A percentile compares a stretch with the other conserved stretches of the same genome.
These are phyloP conservation scores for Solenodon paradoxus DNA, from an alignment of 2,113 vertebrate genomes.

Conservation along the genomic window DNA sequence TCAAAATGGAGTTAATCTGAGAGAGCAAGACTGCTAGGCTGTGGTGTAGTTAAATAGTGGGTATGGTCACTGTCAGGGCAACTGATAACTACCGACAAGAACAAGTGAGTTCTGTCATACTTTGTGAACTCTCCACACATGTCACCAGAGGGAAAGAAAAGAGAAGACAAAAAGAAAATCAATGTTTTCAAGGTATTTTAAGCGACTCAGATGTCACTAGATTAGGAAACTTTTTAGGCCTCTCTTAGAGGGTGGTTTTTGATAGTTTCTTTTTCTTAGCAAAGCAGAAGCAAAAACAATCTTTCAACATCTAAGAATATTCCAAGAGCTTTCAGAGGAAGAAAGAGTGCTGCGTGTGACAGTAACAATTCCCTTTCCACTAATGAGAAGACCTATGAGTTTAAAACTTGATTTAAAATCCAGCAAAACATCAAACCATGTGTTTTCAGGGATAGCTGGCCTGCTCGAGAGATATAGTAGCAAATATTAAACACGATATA, in stretches of 20 bases:
- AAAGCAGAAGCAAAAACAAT: slow-evolving; percentile 42
- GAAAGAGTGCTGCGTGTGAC: neutral
- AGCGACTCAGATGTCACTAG: neutral
- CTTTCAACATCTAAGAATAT: slow-evolving; percentile 27
- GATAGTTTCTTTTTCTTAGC: slow-evolving; percentile 46
- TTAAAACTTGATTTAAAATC: slow-evolving; percentile 58
- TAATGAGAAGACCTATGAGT: neutral
- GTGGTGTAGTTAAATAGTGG: slow-evolving; percentile 57
- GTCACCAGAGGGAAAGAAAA: neutral
- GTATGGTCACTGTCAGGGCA: slow-evolving; percentile 34
- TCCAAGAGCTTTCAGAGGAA: neutral
- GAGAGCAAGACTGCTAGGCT: slow-evolving; percentile 36
- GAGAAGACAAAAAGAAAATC: slow-evolving; percentile 31
- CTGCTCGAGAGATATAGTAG: too few relatives aligned
- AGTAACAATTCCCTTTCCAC: slow-evolving; percentile 36
- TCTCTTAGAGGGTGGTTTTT: too few relatives aligned
- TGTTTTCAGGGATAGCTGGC: neutral
- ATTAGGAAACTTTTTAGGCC: slow-evolving; percentile 35
- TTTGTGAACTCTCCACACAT: slow-evolving; percentile 53
- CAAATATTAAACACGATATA: too few relatives aligned
- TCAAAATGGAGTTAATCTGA: neutral
- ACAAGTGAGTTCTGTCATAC: neutral
- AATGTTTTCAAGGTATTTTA: slow-evolving; percentile 61
- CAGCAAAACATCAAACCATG: neutral
- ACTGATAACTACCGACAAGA: slow-evolving; percentile 28